phyloP scores from a whole-genome alignment of 1,140 invertebrate species.

The Lepidurus couesii region DNA sequence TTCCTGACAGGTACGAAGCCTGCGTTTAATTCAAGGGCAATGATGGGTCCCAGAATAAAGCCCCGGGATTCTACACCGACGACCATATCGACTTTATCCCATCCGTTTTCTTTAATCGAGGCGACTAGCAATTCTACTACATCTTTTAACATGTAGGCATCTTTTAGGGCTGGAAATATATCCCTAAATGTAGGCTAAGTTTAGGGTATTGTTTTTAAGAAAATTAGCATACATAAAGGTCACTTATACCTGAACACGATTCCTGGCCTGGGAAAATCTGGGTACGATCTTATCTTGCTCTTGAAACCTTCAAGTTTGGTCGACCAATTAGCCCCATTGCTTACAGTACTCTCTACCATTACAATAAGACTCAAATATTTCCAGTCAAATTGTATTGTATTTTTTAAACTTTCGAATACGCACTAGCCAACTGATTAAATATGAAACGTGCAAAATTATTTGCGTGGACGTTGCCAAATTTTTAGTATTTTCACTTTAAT shows the following conservation, averaged over 20 bases:
- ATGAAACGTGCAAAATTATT: too few relatives aligned
- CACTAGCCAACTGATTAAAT: too few relatives aligned
- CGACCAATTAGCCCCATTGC: too few relatives aligned
- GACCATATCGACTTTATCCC: constrained; percentile 65
- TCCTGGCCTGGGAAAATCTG: constrained; percentile 57
- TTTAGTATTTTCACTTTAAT: too few relatives aligned
- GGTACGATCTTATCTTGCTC: too few relatives aligned
- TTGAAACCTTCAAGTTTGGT: too few relatives aligned
- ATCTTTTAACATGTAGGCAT: constrained; percentile 62
- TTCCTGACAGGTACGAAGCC: constrained; percentile 90
- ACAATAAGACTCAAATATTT: too few relatives aligned
- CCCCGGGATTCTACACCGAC: constrained; percentile 88
- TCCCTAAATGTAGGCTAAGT: constrained; percentile 81
- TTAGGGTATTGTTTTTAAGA: constrained; percentile 32
- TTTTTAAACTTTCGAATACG: too few relatives aligned
- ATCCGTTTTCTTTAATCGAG: constrained; percentile 51
- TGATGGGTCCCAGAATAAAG: constrained; percentile 80
- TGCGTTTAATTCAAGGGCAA: constrained; percentile 71
- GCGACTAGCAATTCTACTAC: constrained; percentile 67
- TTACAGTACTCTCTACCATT: too few relatives aligned
- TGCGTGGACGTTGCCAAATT: too few relatives aligned
- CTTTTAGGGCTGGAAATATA: constrained; percentile 77
- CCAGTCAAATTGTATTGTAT: too few relatives aligned
- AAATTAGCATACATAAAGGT: constrained; percentile 26
- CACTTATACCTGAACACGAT: constrained; percentile 63